Conservation (phyloP, 2,888 invertebrate species). For the Sinelater perroti region DNA sequence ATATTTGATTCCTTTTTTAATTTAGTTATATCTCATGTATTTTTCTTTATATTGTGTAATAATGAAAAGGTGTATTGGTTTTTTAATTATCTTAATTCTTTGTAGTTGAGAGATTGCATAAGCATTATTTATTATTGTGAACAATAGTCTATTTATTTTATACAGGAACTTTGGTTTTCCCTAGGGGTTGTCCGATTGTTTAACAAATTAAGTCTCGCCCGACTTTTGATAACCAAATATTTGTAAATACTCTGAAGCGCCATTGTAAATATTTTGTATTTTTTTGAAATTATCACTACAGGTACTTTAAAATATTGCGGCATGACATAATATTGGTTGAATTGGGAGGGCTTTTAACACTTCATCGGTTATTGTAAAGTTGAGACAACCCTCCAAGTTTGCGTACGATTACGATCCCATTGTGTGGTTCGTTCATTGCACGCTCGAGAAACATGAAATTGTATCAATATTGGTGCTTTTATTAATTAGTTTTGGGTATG, state of each 20-base stretch:
- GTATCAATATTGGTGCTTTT: conserved; percentile 29
- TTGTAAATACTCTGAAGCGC: too few relatives aligned
- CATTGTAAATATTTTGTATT: too few relatives aligned
- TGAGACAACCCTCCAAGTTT: conserved; percentile 8
- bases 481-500: conserved; percentile 28
- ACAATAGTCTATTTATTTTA: conserved; percentile 21
- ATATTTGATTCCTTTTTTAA: conserved; percentile 14
- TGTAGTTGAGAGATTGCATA: too few relatives aligned
- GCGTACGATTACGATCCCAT: conserved; percentile 1
- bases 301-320: too few relatives aligned
- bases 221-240: too few relatives aligned
- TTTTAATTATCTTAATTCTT: conserved; percentile 18
- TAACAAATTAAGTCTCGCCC: too few relatives aligned
- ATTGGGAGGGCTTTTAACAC: too few relatives aligned
- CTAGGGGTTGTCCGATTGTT: conserved; percentile 28
- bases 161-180: too few relatives aligned
- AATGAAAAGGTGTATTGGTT: conserved; percentile 28
- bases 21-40: conserved; percentile 10
- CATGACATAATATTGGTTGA: too few relatives aligned
- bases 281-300: background rate
- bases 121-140: conserved; percentile 27
- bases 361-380: too few relatives aligned
- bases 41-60: conserved; percentile 26
- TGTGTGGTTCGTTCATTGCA: conserved; percentile 30
- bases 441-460: conserved; percentile 8